Base-by-base conservation (phyloP, 2,797 vertebrate species). In the Alca torda region DNA sequence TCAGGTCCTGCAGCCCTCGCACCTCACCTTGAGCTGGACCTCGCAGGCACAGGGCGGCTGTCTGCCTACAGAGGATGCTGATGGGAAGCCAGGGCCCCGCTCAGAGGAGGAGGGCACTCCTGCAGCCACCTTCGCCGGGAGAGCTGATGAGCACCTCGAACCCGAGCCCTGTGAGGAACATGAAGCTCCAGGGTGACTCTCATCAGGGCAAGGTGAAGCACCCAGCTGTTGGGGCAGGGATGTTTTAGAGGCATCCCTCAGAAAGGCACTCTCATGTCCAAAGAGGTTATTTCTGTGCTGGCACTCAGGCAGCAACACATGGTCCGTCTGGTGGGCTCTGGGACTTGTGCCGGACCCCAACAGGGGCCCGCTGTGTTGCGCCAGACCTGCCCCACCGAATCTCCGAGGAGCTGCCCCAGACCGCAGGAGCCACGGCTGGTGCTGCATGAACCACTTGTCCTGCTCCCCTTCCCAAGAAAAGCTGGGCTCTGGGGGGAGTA, bases 101-200 rank as follows among this genome's bases (percentile, higher is more conserved):
- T 53, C 19, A 0, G 39, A 67, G 56, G 60, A 77, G 1, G 2
- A 18, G 4, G 4, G 11, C 3, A 6, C 57, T 84, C 41, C 83
- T 30, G 60, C 45, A 43, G 21, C 50, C 70, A 68, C 63, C 64
- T 82, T 84, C 3, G 1, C 9, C 8, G 84, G 75, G n/a, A 65
- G 17, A 77, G 67, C 39, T 63, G 80, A 54, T 39, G 61, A 86
- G 46, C n/a, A 81, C 59, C 57, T 64, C 17, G 20, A 13, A 53
- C 15, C 6, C 0, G 7, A 76, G 59, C 24, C 73, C 0, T 1
- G 23, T 4, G 73, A 74, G 48, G 75, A 48, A 43, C 0, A 1
- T 5, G 39, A 13, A 11, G 63, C 35, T n/a, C 50, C 65, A 19
- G 45, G 41, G 13, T 25, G 57, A 65, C 10, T 83, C 33, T 94